Evolutionary conservation across 1,140 invertebrate species (phyloP).

Genomic region (Chironomus tepperi): DNA sequence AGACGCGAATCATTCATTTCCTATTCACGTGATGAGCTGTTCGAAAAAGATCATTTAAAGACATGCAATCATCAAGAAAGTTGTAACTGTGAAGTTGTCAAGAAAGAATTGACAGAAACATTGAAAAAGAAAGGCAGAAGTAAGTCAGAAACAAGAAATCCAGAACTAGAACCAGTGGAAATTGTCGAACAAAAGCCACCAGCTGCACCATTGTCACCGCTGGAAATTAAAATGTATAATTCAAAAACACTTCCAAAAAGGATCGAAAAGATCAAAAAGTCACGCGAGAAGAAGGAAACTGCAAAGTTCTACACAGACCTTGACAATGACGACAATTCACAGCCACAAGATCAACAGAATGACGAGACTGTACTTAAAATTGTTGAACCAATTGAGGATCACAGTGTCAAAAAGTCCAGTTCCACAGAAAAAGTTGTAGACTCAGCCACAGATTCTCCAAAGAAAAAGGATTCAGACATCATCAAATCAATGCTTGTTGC

Average conservation of each 20-base stretch:
- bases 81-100: background rate
- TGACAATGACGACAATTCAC: constrained; percentile 41
- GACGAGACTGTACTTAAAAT: constrained; percentile 50
- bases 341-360: constrained; percentile 25
- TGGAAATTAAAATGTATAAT: constrained; percentile 52
- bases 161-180: constrained; percentile 27
- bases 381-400: constrained; percentile 52
- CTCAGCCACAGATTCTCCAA: constrained; percentile 29
- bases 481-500: constrained; percentile 5
- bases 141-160: constrained; percentile 37
- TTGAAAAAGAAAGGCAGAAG: constrained; percentile 29
- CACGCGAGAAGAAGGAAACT: constrained; percentile 45
- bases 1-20: constrained; percentile 26
- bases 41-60: constrained; percentile 5
- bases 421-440: constrained; percentile 29
- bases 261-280: constrained; percentile 53
- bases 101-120: background rate
- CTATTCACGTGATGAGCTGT: constrained; percentile 27
- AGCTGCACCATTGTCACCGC: constrained; percentile 31
- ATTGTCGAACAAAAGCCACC: background rate
- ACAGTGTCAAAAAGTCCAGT: constrained; percentile 33
- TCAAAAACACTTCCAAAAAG: constrained; percentile 56
- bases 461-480: constrained; percentile 47
- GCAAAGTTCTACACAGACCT: constrained; percentile 59
- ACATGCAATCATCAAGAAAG: background rate